Conservation (phyloP, 1,140 invertebrate genomes). For the Drosophila rufa region DNA sequence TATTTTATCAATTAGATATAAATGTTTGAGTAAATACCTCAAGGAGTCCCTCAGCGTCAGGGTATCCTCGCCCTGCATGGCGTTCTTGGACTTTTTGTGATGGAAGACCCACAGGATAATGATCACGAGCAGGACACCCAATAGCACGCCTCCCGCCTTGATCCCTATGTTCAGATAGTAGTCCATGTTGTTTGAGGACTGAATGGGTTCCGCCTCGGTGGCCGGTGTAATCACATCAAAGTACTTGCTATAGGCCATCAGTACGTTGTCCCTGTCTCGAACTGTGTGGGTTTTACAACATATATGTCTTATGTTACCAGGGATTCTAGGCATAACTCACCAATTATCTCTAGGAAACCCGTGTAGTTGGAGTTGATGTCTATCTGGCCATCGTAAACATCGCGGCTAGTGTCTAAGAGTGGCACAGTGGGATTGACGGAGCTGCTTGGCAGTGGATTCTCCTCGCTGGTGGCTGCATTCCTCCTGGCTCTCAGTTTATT, state of each 20-base stretch:
- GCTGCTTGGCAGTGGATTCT: constrained; percentile 28
- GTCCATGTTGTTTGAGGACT: constrained; percentile 58
- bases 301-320: not conserved
- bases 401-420: constrained; percentile 31
- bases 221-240: constrained; percentile 86
- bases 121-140: constrained; percentile 88
- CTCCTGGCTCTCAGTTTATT: constrained; percentile 67
- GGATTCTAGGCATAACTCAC: constrained; percentile 82
- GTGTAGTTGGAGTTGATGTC: constrained; percentile 92
- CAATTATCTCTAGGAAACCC: constrained; percentile 92
- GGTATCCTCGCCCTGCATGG: constrained; percentile 91
- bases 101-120: constrained; percentile 90
- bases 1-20: not conserved
- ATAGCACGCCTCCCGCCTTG: constrained; percentile 87
- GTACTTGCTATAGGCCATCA: constrained; percentile 87
- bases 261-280: constrained; percentile 66
- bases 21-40: constrained; percentile 85
- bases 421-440: constrained; percentile 29
- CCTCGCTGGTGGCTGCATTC: constrained; percentile 44
- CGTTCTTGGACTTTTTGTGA: constrained; percentile 89
- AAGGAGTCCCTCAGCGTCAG: constrained; percentile 90
- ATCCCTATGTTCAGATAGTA: constrained; percentile 84
- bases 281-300: constrained; percentile 40
- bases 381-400: constrained; percentile 89
- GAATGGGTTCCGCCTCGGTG: constrained; percentile 64